Base-by-base conservation (phyloP, 2,888 invertebrate species). In the Drosophila leonis region DNA sequence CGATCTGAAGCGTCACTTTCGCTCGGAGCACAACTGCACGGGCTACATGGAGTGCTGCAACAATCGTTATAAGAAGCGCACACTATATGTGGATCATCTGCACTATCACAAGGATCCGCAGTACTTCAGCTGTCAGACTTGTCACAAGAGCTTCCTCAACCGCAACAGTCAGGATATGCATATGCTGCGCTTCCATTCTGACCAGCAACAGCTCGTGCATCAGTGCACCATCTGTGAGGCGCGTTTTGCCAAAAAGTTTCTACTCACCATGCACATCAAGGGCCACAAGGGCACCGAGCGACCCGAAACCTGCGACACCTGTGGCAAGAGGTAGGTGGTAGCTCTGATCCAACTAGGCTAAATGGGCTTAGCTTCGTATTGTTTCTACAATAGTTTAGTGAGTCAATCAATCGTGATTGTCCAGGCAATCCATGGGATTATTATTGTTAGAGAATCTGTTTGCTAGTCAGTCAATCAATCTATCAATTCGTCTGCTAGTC, bases 161-260 rank as follows among this genome's bases (percentile, higher is more conserved):
- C 90, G 85, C 20, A 86, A 86, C 46, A 90, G 90, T 52, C 90
- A 90, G 42, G 88, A 75, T 9, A 89, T 89, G 90, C 85, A 86
- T 41, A 89, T 90, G 90, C 65, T 86, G 27, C 90, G 85, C 64
- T 86, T 87, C 13, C 85, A 86, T 27, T 87, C 88, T 31, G 84
- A 84, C n/a, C 87, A 89, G 27, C 85, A 90, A 60, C 77, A 88
- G 59, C 44, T 88, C 44, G 82, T 88, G 7, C 85, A 86, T 64
- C 69, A 88, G 52, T 88, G 88, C 52, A 72, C 15, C 62, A 68
- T 86, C 2, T 88, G 88, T 12, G 72, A 76, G 37, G 84, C 82
- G 9, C 81, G 87, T 4, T 88, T 88, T 20, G 88, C 88, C 42
- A 88, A 88, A 46, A 88, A 90, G 62, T 88, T 86, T 64, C 69